Conservation (phyloP, 2,113 vertebrate species). For the Pithys albifrons region DNA sequence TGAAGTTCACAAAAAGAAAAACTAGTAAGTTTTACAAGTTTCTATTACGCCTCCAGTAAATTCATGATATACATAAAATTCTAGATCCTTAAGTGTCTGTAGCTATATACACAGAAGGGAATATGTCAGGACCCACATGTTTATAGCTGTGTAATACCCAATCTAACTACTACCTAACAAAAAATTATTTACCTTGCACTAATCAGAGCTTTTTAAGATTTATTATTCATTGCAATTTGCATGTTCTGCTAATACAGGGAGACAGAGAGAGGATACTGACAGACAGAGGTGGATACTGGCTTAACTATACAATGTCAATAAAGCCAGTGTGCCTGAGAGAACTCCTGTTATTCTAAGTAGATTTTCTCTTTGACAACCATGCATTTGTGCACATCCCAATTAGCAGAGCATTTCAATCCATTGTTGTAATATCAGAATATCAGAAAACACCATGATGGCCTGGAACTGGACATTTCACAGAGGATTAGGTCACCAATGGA, state of each 20-base stretch:
- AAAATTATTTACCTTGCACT: background rate
- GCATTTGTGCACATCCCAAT: background rate
- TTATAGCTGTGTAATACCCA: background rate
- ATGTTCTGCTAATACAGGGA: background rate
- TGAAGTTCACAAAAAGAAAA: background rate
- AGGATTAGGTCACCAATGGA: background rate
- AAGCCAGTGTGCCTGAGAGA: fast-evolving
- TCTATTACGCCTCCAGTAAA: background rate
- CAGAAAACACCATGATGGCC: background rate
- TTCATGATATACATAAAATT: background rate
- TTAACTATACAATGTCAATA: background rate
- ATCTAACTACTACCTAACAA: background rate
- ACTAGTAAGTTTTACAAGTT: background rate
- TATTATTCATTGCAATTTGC: background rate
- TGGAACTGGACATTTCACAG: background rate
- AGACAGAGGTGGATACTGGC: background rate
- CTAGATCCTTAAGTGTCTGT: background rate
- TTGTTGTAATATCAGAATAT: background rate
- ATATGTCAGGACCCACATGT: background rate
- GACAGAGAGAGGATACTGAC: background rate
- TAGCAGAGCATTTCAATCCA: background rate
- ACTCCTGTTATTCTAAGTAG: background rate
- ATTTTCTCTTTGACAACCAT: background rate
- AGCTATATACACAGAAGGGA: background rate
- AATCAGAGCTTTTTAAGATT: background rate